phyloP scores from a whole-genome alignment of 2,113 vertebrate genomes.

The Ptyas mucosa region DNA sequence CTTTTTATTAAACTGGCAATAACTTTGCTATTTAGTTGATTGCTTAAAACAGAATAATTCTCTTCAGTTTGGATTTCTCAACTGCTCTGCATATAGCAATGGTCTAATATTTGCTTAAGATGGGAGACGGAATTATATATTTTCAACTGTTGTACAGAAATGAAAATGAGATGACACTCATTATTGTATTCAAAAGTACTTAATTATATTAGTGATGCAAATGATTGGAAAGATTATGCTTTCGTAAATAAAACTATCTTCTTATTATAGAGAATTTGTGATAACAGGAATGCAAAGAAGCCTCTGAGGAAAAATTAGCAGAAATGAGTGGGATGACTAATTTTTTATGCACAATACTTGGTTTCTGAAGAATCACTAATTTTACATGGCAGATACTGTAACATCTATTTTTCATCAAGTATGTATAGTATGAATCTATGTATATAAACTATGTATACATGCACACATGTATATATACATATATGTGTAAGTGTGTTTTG shows the following conservation, averaged over 20 bases:
- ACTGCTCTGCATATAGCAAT: conserved; percentile 38
- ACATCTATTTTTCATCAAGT: conserved; percentile 6
- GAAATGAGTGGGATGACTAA: conserved; percentile 33
- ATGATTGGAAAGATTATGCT: conserved; percentile 64
- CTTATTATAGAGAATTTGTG: conserved; percentile 64
- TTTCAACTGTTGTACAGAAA: conserved; percentile 41
- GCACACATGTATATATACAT: no score
- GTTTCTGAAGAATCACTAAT: conserved; percentile 12
- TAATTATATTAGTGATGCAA: conserved; percentile 75
- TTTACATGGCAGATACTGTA: conserved; percentile 26
- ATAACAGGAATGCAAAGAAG: conserved; percentile 50
- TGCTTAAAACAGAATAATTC: conserved; percentile 43
- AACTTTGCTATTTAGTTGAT: conserved; percentile 28
- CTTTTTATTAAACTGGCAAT: background rate
- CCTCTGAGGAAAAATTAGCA: conserved; percentile 57
- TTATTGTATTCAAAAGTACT: conserved; percentile 62
- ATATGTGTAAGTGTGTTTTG: background rate
- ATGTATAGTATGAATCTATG: background rate
- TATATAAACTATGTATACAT: background rate
- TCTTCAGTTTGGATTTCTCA: conserved; percentile 37
- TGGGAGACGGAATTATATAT: conserved; percentile 27
- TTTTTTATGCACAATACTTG: conserved; percentile 11
- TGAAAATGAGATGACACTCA: conserved; percentile 59
- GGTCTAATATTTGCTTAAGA: conserved; percentile 47
- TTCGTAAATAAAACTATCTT: conserved; percentile 70